A percentile compares a stretch with the other conserved stretches of the same genome.
Conservation (phyloP, 2,797 vertebrate species). For the Vipera latastei region DNA sequence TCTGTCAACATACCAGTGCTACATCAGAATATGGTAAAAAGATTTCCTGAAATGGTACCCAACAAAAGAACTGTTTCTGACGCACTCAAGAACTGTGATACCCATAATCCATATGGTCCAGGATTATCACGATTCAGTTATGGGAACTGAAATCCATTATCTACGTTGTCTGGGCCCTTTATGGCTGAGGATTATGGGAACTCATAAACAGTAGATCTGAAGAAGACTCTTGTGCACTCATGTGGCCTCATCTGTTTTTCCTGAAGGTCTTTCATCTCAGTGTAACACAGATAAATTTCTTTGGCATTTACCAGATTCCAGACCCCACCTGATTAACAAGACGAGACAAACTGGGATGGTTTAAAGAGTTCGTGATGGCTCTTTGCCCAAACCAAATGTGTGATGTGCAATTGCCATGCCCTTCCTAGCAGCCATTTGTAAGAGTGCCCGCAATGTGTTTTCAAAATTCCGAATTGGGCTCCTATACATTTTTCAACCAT, state of each 20-base stretch:
- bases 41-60: not conserved
- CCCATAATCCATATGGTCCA: not conserved
- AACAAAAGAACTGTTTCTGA: not conserved
- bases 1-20: not conserved
- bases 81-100: not conserved
- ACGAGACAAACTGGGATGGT: not conserved
- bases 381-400: not conserved
- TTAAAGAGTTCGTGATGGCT: not conserved
- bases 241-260: not conserved
- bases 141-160: not conserved
- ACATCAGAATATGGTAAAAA: not conserved
- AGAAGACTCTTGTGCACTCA: not conserved
- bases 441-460: not conserved
- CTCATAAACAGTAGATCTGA: not conserved
- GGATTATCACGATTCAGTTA: not conserved
- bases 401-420: not conserved
- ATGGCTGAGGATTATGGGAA: not conserved
- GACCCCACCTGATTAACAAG: not conserved
- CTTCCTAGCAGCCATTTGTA: not conserved
- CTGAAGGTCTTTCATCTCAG: not conserved
- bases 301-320: not conserved
- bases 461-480: not conserved
- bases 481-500: not conserved
- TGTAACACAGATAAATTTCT: not conserved
- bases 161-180: not conserved